Percentiles rank a stretch among this genome's conserved stretches.
These are phyloP conservation scores for Triplophysa dalaica DNA, from an alignment of 2,113 vertebrate species.

Conservation along the genomic window DNA sequence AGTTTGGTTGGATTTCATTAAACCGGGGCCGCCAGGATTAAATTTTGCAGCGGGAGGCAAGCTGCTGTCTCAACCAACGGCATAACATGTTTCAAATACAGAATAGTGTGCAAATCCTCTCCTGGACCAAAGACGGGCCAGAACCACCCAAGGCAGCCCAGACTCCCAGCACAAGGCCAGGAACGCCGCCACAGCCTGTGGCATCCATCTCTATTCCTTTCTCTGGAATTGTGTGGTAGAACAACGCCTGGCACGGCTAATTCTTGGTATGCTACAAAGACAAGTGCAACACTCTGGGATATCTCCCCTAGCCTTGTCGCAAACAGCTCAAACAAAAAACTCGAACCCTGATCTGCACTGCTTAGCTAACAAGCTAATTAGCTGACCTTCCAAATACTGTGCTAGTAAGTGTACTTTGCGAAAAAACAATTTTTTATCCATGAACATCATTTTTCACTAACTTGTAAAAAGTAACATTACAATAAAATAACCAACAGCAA, in stretches of 20 bases:
- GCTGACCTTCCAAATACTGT: slow-evolving; percentile 17
- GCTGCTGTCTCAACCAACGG: slow-evolving; percentile 29
- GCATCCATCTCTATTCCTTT: neutral
- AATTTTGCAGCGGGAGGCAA: slow-evolving; percentile 38
- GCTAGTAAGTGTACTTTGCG: neutral
- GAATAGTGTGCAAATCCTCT: slow-evolving; percentile 34
- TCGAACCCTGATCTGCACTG: neutral
- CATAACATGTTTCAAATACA: slow-evolving; percentile 43
- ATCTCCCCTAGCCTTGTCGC: slow-evolving; percentile 2
- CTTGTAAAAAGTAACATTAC: too few species aligned
- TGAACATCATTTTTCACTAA: neutral
- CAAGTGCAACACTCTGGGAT: slow-evolving; percentile 12
- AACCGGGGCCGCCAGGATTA: slow-evolving; percentile 14
- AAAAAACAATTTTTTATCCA: neutral
- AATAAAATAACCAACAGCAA: too few species aligned
- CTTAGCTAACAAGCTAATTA: slow-evolving; percentile 22
- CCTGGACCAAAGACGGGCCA: slow-evolving; percentile 31
- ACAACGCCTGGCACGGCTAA: neutral
- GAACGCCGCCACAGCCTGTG: slow-evolving; percentile 13
- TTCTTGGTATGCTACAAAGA: slow-evolving; percentile 21
- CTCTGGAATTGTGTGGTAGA: slow-evolving; percentile 7
- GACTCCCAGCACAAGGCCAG: slow-evolving; percentile 5
- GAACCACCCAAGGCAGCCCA: slow-evolving; percentile 38
- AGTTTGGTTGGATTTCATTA: slow-evolving; percentile 20
- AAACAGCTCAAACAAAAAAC: slow-evolving; percentile 23